Base-by-base conservation (phyloP, 2,797 vertebrate genomes). In the Muraenolepis orangiensis region DNA sequence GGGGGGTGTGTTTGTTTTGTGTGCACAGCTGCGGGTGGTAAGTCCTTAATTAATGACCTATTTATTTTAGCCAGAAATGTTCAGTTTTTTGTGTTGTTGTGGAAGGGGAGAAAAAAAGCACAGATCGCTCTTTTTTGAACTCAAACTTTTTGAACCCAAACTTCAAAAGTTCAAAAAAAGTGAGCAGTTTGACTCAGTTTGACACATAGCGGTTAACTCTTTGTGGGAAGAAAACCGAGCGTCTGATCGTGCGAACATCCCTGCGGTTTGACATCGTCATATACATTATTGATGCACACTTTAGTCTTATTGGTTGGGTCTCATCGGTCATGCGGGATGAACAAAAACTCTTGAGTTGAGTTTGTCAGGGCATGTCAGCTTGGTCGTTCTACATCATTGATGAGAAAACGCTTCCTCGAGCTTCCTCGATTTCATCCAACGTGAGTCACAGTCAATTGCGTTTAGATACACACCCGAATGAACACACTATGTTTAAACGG, bases 291-390 rank as follows among this genome's bases (percentile, higher is more conserved):
- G n/a, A n/a, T n/a, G n/a, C n/a, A n/a, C n/a, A n/a, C n/a, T n/a
- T n/a, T n/a, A 79, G 78, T 85, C 74, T 84, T n/a, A 64, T 82
- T 74, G 84, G 82, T 80, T 78, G 74, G n/a, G 78, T 81, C 28
- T 76, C 8, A n/a, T 34, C 73, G 79, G 81, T 86, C 86, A 81
- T 81, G 70, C 67, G 87, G 89, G 83, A 86, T 89, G 81, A 84
- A 88, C n/a, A 84, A 80, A 69, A 81, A 75, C 85, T 74, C 78
- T 88, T 88, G 87, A 90, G n/a, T n/a, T 89, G 84, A 91, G 91
- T 88, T 82, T 82, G 84, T 85, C 75, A 26, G 64, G 68, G 70
- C 75, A 77, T 81, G 42, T 51, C 42, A 51, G 42, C 57, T 67
- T 66, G 61, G 69, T n/a, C 46, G 85, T 83, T 87, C 86, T 87